Evolutionary conservation across 53 echinoderm and acorn worm species (phyloP), one percentile per base, ranked within the genome.

Genomic region (Stichopus horrens): DNA sequence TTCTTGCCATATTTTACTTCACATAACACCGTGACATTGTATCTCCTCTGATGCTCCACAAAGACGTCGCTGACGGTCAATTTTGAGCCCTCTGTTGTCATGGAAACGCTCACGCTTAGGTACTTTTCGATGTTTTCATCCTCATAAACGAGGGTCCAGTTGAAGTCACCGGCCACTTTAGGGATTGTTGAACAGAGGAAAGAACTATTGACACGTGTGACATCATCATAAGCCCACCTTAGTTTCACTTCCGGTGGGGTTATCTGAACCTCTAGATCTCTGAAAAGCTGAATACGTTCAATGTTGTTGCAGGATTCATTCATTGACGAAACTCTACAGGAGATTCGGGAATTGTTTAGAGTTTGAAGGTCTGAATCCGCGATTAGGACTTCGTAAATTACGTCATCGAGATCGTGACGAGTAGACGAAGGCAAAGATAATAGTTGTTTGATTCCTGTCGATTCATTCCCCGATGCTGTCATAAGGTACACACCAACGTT

Each of bases 1-100:
- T 71, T 71, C 71, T 7, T 20, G 18, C 71, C 71, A 71, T 16
- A 71, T 71, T 20, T 18, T 16, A 71, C 71, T 71, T 13, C 19
- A 71, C 71, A 71, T 4, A 18, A 71, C 6, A 71, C 71, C 18
- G 71, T 71, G 18, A 81, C 57, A 20, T 21, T 81, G 6, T 10
- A 20, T 1, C 79, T 53, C 8, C 5, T 53, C 53, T 19, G 51
- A 54, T 9, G 21, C 21, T n/a, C 57, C 4, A 52, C 19, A 56
- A 57, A 8, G 10, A 52, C 57, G 20, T 81, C 58, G 9, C 52
- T 23, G 6, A 81, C 21, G 23, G 55, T 54, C 21, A 81, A 56
- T 16, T 81, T 54, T 56, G 81, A 81, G 21, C 81, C 81, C 9
- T 81, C 81, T 21, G 54, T 81, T n/a, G 81, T 58, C 58, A 57